A percentile compares a stretch with the other conserved stretches of the same genome.
Evolutionary conservation across 2,797 vertebrate genomes (phyloP).

Genomic region (Eulemur rubriventer): DNA sequence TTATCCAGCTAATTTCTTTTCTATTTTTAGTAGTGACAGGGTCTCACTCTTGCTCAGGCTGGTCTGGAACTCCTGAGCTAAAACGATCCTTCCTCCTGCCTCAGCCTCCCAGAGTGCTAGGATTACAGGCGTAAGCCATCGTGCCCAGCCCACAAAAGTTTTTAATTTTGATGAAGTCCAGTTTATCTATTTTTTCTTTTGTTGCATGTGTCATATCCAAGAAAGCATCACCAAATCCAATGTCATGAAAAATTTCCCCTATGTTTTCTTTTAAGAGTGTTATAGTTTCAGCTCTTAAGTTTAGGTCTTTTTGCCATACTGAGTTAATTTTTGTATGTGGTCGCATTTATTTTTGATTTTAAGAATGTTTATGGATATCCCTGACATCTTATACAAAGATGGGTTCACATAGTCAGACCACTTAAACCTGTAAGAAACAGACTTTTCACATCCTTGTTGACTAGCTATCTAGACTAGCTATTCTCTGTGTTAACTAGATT

Average conservation of each 20-base stretch:
- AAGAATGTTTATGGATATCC: conserved; percentile 63
- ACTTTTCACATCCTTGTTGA: conserved; percentile 55
- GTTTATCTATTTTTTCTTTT: neutral
- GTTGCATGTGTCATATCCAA: neutral
- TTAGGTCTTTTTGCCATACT: neutral
- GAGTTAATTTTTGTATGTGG: neutral
- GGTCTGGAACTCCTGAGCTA: no score
- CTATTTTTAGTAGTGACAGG: no score
- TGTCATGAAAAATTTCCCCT: neutral
- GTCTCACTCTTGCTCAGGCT: no score
- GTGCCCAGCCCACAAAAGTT: neutral
- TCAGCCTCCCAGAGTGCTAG: no score
- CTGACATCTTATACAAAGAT: conserved; percentile 67
- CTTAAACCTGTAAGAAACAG: conserved; percentile 52
- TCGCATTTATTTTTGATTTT: conserved; percentile 68
- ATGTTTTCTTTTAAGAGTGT: neutral
- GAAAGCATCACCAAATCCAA: neutral
- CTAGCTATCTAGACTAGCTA: conserved; percentile 39
- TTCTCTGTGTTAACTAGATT: conserved; percentile 36
- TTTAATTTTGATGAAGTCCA: neutral
- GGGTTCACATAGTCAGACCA: conserved; percentile 63
- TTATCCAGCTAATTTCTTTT: no score
- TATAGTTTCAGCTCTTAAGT: neutral
- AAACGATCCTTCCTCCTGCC: no score
- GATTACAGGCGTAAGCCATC: no score